Conservation (phyloP, 2,797 vertebrate genomes). For the Lemur catta region DNA sequence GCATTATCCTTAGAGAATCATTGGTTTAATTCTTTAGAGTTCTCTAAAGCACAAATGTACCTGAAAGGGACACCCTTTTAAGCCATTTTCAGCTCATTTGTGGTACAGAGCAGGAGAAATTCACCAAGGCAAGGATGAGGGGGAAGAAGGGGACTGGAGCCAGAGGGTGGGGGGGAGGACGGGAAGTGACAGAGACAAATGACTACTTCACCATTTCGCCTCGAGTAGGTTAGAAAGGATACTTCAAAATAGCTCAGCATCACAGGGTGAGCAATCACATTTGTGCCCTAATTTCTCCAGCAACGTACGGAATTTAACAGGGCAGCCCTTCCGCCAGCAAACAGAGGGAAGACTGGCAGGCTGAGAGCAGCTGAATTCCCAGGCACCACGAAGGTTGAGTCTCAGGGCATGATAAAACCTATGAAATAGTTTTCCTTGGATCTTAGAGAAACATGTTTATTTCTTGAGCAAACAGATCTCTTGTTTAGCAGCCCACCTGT, state of each 20-base stretch:
- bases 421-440: background rate
- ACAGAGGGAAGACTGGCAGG: background rate
- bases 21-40: background rate
- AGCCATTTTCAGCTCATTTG: conserved; percentile 3
- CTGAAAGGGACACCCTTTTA: background rate
- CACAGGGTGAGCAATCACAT: conserved; percentile 43
- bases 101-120: background rate
- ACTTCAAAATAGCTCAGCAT: conserved; percentile 56
- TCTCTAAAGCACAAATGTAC: conserved; percentile 17
- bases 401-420: background rate
- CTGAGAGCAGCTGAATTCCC: background rate
- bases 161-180: too few relatives aligned
- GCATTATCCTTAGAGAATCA: background rate
- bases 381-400: background rate
- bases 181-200: conserved; percentile 54
- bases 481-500: background rate
- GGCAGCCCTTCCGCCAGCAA: background rate
- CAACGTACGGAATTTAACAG: background rate
- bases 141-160: background rate
- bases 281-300: conserved; percentile 51
- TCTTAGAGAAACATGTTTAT: conserved; percentile 9
- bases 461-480: conserved; percentile 13
- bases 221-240: background rate
- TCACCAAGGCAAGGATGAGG: background rate
- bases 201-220: conserved; percentile 40